A percentile compares a stretch with the other conserved stretches of the same genome.
Conservation (phyloP, 2,113 vertebrate genomes). For the Pontoporia blainvillei region DNA sequence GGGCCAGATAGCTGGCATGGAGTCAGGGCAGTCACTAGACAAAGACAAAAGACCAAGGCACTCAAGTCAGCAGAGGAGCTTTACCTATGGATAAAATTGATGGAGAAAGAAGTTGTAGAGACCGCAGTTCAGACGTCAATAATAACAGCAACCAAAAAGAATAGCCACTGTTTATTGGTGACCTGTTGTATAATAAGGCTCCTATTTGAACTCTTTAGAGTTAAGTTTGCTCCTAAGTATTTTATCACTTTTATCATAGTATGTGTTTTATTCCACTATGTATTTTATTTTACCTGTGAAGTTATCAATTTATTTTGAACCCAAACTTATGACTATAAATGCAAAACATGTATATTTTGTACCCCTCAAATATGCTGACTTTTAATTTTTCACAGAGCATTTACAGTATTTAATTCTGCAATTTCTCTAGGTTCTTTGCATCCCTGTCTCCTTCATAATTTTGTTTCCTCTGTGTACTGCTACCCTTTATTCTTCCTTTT, state of each 20-base stretch:
- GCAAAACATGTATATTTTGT: not conserved
- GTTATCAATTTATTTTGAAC: not conserved
- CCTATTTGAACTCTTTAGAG: not conserved
- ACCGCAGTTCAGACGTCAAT: accelerated
- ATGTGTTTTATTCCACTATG: not conserved
- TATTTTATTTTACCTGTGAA: not conserved
- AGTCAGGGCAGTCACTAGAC: not conserved
- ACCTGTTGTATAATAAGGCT: not conserved
- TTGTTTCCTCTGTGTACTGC: not conserved
- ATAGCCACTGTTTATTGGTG: not conserved
- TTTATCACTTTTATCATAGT: not conserved
- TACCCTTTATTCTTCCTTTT: not conserved
- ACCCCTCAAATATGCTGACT: not conserved
- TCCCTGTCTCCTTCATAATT: not conserved
- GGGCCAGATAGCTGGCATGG: not conserved
- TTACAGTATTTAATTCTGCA: not conserved
- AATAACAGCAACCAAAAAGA: not conserved
- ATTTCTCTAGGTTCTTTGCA: not conserved
- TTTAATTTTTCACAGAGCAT: not conserved
- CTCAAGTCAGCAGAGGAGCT: accelerated
- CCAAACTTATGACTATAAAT: not conserved
- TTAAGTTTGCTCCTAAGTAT: not conserved
- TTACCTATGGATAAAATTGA: not conserved
- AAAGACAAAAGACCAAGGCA: not conserved
- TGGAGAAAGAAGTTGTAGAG: not conserved